phyloP scores from a whole-genome alignment of 2,113 vertebrate genomes.

The Callaeas wilsoni region DNA sequence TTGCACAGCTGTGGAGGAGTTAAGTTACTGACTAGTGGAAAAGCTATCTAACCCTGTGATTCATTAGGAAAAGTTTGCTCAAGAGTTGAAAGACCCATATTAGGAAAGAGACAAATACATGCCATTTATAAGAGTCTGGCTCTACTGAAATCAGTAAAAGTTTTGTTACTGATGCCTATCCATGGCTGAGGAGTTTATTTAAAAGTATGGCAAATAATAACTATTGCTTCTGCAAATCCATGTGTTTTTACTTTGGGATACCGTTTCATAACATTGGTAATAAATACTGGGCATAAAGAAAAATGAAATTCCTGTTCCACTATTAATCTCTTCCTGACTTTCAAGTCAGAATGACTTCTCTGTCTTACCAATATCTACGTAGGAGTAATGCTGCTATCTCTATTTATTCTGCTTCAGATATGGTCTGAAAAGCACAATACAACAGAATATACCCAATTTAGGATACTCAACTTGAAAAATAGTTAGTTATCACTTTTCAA shows the following conservation, averaged over 20 bases:
- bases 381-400: neutral
- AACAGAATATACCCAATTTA: neutral
- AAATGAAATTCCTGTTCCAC: neutral
- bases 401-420: neutral
- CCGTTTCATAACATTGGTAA: neutral
- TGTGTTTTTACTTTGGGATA: neutral
- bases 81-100: conserved; percentile 47
- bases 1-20: conserved; percentile 33
- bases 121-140: neutral
- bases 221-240: neutral
- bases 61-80: conserved; percentile 61
- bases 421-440: rapidly evolving
- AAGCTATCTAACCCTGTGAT: conserved; percentile 53
- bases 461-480: neutral
- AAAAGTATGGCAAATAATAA: neutral
- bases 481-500: neutral
- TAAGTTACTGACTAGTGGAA: conserved; percentile 41
- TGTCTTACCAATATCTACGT: neutral
- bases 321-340: neutral
- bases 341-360: neutral
- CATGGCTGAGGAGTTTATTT: neutral
- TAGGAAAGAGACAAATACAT: conserved; percentile 39
- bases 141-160: neutral
- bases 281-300: neutral
- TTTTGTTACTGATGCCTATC: neutral